Evolutionary conservation across 2,797 vertebrate genomes (phyloP).

Genomic region (Setipinna tenuifilis): DNA sequence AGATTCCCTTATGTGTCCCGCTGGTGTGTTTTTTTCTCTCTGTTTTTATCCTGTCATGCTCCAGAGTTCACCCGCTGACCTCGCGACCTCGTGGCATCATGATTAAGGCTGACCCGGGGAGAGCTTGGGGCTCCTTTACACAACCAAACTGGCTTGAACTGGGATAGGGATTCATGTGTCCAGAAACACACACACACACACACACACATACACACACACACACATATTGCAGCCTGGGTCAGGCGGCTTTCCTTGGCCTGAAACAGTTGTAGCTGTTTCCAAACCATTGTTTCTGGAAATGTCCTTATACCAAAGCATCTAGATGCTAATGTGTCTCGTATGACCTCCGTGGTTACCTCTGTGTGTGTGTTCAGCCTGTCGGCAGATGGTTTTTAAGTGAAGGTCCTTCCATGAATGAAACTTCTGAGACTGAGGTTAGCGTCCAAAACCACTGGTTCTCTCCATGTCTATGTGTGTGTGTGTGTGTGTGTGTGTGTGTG

Average conservation of each 20-base stretch:
- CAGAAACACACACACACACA: not conserved
- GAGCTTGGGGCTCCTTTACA: slow-evolving; percentile 33
- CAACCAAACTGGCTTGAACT: not conserved
- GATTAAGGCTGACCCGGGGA: slow-evolving; percentile 47
- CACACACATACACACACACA: slow-evolving; percentile 12
- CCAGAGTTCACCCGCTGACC: slow-evolving; percentile 53
- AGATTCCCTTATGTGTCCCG: slow-evolving; percentile 2
- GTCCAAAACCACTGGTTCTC: not conserved
- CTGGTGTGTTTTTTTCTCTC: not conserved
- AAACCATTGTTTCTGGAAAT: slow-evolving; percentile 23
- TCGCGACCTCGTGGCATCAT: slow-evolving; percentile 33
- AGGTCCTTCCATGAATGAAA: not conserved
- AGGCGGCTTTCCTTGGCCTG: not conserved
- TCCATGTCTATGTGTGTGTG: slow-evolving; percentile 2
- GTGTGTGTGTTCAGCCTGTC: slow-evolving; percentile 6
- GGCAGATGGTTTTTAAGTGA: not conserved
- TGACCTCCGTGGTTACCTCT: slow-evolving; percentile 3
- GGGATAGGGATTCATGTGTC: slow-evolving; percentile 21
- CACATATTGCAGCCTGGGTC: slow-evolving; percentile 25
- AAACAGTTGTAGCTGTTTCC: not conserved
- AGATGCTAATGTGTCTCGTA: slow-evolving; percentile 12
- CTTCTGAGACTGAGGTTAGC: slow-evolving; percentile 9
- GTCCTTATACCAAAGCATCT: not conserved
- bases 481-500: slow-evolving; percentile 1
- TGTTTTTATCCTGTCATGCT: slow-evolving; percentile 38